Base-by-base conservation (phyloP, 2,888 invertebrate species). In the Endotricha flammealis region DNA sequence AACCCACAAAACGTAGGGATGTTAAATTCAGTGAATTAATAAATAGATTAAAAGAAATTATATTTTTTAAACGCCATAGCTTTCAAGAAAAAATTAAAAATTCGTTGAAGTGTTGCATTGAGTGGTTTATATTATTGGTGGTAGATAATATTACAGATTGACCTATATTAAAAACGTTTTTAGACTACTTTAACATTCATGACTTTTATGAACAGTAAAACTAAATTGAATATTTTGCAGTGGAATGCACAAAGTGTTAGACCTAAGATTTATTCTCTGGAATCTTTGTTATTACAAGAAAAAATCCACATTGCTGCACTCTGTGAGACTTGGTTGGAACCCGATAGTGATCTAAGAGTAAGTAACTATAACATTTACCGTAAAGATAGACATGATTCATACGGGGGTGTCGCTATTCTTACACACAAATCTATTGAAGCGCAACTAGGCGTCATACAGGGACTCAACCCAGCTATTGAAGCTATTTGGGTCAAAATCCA, bases 211-310 rank as follows among this genome's bases (percentile, higher is more conserved):
- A n/a, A n/a, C n/a, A n/a, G n/a, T n/a, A n/a, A n/a, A n/a, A n/a
- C n/a, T n/a, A n/a, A n/a, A n/a, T n/a, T n/a, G n/a, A 27, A 11
- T 24, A 22, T 14, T 17, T n/a, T 27, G 9, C 51, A 57, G 23
- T 56, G 55, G 58, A 58, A 58, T 25, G 29, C 41, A 1, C 53
- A 47, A 32, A 57, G 57, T 33, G 4, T 57, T 1, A 38, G 36
- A 27, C 53, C 53, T n/a, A 57, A 57, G 28, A 6, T 20, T 4
- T 2, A 12, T 17, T 12, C 11, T 0, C 43, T 57, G 4, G 50
- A 50, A 33, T 1, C 13, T 1, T 12, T 54, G 1, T 30, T 57
- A 10, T 10, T 8, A 4, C 38, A 45, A 27, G 45, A 53, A 39
- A 53, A 52, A 22, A 37, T 53, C 1, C 50, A 55, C 24, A 46